Percentiles rank a stretch among this genome's conserved stretches.
Conservation (phyloP, 2,797 vertebrate genomes). For the Molossus molossus region DNA sequence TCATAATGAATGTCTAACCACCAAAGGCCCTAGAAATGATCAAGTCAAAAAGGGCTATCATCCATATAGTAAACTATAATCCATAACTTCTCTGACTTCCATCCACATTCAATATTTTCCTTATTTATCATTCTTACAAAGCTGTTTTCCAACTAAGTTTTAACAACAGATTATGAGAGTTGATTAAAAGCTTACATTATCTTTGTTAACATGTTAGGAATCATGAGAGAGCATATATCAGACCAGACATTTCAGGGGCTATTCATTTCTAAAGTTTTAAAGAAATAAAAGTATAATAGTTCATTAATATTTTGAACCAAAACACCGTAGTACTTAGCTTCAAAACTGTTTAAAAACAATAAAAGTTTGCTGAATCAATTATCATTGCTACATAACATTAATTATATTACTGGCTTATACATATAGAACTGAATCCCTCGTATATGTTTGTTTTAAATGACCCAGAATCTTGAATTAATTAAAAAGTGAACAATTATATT, state of each 20-base stretch:
- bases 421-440: background rate
- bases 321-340: background rate
- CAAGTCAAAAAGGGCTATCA: background rate
- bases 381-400: slow-evolving; percentile 9
- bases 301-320: slow-evolving; percentile 44
- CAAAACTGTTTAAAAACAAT: slow-evolving; percentile 55
- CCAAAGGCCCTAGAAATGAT: slow-evolving; percentile 13
- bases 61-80: background rate
- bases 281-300: slow-evolving; percentile 28
- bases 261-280: slow-evolving; percentile 54
- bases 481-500: slow-evolving; percentile 38
- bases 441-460: background rate
- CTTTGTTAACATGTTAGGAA: slow-evolving; percentile 7
- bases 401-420: background rate
- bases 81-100: slow-evolving; percentile 6
- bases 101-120: slow-evolving; percentile 5
- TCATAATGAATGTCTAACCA: slow-evolving; percentile 41
- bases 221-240: background rate
- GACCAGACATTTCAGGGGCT: slow-evolving; percentile 14
- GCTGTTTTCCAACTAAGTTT: slow-evolving; percentile 53
- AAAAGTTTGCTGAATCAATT: slow-evolving; percentile 47
- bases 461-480: slow-evolving; percentile 48
- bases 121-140: slow-evolving; percentile 31
- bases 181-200: slow-evolving; percentile 51
- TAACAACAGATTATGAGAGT: slow-evolving; percentile 16